A percentile compares a stretch with the other conserved stretches of the same genome.
Conservation (phyloP, 2,888 invertebrate species). For the Baronia brevicornis region DNA sequence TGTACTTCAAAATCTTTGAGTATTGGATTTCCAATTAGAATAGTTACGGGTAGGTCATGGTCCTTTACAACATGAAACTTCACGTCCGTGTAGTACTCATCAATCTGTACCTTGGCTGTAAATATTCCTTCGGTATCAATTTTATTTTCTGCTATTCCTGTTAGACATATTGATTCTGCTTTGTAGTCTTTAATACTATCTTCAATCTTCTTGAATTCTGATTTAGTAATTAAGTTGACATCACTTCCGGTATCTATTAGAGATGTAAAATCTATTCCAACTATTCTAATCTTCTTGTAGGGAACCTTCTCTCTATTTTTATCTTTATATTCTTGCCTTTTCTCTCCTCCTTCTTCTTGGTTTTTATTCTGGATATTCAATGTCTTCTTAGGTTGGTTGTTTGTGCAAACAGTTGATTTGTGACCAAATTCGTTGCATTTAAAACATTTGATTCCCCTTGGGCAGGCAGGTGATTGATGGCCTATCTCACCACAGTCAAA, state of each 20-base stretch:
- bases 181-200: not conserved
- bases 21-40: slow-evolving; percentile 20
- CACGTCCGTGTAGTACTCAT: slow-evolving; percentile 10
- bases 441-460: slow-evolving; percentile 30
- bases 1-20: slow-evolving; percentile 18
- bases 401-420: slow-evolving; percentile 16
- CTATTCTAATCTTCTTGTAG: slow-evolving; percentile 12
- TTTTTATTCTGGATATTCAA: slow-evolving; percentile 9
- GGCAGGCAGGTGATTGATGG: slow-evolving; percentile 17
- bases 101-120: slow-evolving; percentile 16
- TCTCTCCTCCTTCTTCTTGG: not conserved
- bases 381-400: slow-evolving; percentile 11
- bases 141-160: slow-evolving; percentile 16
- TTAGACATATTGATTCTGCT: not conserved
- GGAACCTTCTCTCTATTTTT: slow-evolving; percentile 2
- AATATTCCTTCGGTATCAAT: slow-evolving; percentile 16
- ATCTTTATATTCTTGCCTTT: too few species aligned
- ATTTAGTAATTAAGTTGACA: slow-evolving; percentile 17
- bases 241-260: slow-evolving; percentile 21
- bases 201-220: slow-evolving; percentile 8
- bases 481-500: slow-evolving; percentile 19
- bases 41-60: slow-evolving; percentile 14
- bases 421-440: slow-evolving; percentile 27
- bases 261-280: slow-evolving; percentile 1
- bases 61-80: slow-evolving; percentile 19